Evolutionary conservation across 1,140 invertebrate genomes (phyloP).

Genomic region (Cecropterus lyciades): DNA sequence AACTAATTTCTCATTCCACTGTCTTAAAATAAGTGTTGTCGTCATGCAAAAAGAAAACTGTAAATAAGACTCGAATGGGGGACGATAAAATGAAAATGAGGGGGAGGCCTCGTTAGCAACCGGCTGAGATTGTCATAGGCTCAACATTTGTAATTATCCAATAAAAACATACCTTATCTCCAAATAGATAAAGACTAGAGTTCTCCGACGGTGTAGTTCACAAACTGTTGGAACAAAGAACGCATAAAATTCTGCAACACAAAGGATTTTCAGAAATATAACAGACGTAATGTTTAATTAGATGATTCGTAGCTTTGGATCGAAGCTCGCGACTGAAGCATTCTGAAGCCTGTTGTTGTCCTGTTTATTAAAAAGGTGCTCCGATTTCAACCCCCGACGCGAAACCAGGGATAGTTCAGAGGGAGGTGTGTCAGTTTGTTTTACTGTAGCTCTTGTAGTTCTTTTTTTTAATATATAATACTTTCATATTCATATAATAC

Average conservation of each 20-base stretch:
- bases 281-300: conserved; percentile 77
- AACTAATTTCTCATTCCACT: conserved; percentile 42
- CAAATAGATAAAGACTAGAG: conserved; percentile 42
- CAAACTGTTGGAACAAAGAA: conserved; percentile 70
- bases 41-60: conserved; percentile 53
- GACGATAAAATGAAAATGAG: conserved; percentile 76
- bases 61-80: conserved; percentile 41
- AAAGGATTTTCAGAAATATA: conserved; percentile 75
- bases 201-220: conserved; percentile 29
- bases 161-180: conserved; percentile 45
- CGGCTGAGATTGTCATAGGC: conserved; percentile 66
- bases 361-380: background rate
- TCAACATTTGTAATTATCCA: conserved; percentile 54
- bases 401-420: no score
- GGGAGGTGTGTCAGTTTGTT: no score
- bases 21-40: conserved; percentile 22
- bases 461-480: no score
- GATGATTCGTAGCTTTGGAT: conserved; percentile 59
- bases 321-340: conserved; percentile 30
- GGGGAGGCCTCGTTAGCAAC: conserved; percentile 68
- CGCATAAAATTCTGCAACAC: conserved; percentile 74
- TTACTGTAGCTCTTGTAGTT: no score
- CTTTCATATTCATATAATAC: no score
- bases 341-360: background rate
- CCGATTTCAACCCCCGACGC: no score